Conservation (phyloP, 1,140 invertebrate genomes). For the Drosophila seguyi region DNA sequence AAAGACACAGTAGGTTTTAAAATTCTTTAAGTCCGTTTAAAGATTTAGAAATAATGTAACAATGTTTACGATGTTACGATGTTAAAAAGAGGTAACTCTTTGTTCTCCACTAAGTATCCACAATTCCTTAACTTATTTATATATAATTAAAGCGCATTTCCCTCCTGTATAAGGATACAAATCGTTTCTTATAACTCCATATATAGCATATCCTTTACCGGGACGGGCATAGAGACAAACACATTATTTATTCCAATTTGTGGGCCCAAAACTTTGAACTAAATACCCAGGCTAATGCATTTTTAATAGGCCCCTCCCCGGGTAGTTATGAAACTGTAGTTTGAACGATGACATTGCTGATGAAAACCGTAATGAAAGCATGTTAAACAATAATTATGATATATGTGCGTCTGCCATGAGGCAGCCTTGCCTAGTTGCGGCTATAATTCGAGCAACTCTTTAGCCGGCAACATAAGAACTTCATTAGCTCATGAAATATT, state of each 20-base stretch:
- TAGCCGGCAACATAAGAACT: slow-evolving; percentile 71
- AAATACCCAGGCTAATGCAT: slow-evolving; percentile 60
- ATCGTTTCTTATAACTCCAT: background rate
- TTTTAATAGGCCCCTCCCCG: slow-evolving; percentile 61
- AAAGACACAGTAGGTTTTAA: no score
- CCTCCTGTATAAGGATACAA: no score
- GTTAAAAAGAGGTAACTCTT: no score
- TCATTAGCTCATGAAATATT: slow-evolving; percentile 84
- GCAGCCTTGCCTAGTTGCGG: slow-evolving; percentile 32
- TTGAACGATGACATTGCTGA: slow-evolving; percentile 81
- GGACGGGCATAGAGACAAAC: background rate
- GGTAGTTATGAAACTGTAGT: slow-evolving; percentile 63
- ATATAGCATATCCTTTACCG: slow-evolving; percentile 1
- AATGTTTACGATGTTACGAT: no score
- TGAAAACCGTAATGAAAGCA: slow-evolving; percentile 81
- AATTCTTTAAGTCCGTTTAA: no score
- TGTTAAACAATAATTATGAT: slow-evolving; percentile 70
- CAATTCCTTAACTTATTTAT: background rate
- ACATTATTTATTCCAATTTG: slow-evolving; percentile 30
- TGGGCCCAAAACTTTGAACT: slow-evolving; percentile 43
- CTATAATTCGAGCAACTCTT: slow-evolving; percentile 49
- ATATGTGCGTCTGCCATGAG: slow-evolving; percentile 45
- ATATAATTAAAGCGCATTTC: background rate
- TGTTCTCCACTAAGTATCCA: background rate
- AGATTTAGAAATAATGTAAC: no score